Evolutionary conservation across 2,888 invertebrate species (phyloP), one percentile per base, ranked within the genome.

Genomic region (Pimpla rufipes): DNA sequence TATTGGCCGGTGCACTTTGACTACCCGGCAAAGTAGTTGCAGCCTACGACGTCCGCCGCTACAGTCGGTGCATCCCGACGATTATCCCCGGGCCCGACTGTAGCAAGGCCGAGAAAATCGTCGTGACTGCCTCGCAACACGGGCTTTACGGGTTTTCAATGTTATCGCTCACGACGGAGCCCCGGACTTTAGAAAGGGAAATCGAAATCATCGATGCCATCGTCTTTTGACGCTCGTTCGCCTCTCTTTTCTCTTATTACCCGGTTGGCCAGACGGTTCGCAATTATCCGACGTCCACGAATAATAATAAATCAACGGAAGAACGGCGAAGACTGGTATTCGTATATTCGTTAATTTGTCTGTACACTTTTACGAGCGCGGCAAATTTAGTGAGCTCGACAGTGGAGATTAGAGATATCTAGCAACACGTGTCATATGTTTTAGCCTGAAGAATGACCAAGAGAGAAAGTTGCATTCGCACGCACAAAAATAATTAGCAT

Each of bases 401-500:
- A n/a, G n/a, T n/a, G 29, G 62, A 62, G 62, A 62, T n/a, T 35
- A 2, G 3, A 62, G 8, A 62, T 62, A 62, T 37, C 16, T 16
- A 10, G 18, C 7, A 71, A 77, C 21, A 68, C 73, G 52, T 52
- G 68, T 62, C 62, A 74, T 52, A 64, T 74, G 37, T 74, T 78
- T 78, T 64, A 59, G 50, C 42, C 42, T 35, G 55, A 37, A 21
- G 23, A 62, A 74, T 82, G n/a, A n/a, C 23, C 13, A 45, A 57
- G 74, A 50, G 79, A 52, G 81, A 82, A 82, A 82, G 78, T 78
- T 67, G 29, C 5, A 5, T 29, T 29, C 29, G 29, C 29, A 29
- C 29, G 5, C 5, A 5, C 29, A 5, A 5, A 29, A 29, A 29
- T 71, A 77, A 29, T 68, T 67, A 13, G 55, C 7, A 2, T 10